These are phyloP conservation scores for Chitala chitala DNA, from an alignment of 2,113 vertebrate genomes.

Conservation along the genomic window DNA sequence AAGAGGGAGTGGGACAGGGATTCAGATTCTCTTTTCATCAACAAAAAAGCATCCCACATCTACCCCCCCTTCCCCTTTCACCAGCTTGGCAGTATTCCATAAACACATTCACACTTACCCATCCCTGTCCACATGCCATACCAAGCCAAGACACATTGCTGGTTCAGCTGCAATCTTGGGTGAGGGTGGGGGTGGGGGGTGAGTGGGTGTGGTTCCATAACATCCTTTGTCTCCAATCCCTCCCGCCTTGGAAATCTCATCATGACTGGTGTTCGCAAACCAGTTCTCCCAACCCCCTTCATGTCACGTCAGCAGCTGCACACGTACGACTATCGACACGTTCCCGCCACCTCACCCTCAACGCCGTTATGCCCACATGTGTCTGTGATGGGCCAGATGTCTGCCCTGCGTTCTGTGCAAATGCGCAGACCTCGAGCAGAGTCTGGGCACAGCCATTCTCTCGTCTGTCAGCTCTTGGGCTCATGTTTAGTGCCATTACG, in stretches of 20 bases:
- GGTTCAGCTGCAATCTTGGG: slow-evolving; percentile 20
- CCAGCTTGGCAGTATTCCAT: slow-evolving; percentile 53
- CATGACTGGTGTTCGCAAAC: not conserved
- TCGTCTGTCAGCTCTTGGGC: not conserved
- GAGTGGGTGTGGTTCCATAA: not conserved
- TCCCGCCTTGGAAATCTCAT: not conserved
- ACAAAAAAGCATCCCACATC: slow-evolving; percentile 51
- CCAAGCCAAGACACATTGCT: slow-evolving; percentile 43
- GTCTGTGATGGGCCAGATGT: no score
- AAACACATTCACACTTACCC: slow-evolving; percentile 51
- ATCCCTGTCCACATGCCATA: slow-evolving; percentile 41
- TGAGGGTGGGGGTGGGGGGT: slow-evolving; percentile 21
- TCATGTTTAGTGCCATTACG: not conserved
- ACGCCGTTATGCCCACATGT: not conserved
- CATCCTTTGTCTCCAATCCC: slow-evolving; percentile 9
- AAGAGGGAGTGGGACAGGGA: slow-evolving; percentile 26
- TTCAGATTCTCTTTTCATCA: slow-evolving; percentile 61
- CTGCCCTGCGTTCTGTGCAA: not conserved
- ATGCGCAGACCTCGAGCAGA: not conserved
- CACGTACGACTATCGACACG: not conserved
- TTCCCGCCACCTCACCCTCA: not conserved
- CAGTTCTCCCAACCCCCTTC: not conserved
- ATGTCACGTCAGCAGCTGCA: not conserved
- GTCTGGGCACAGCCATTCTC: not conserved
- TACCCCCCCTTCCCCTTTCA: slow-evolving; percentile 24